phyloP scores from a whole-genome alignment of 2,113 vertebrate species.

The Craseonycteris thonglongyai region DNA sequence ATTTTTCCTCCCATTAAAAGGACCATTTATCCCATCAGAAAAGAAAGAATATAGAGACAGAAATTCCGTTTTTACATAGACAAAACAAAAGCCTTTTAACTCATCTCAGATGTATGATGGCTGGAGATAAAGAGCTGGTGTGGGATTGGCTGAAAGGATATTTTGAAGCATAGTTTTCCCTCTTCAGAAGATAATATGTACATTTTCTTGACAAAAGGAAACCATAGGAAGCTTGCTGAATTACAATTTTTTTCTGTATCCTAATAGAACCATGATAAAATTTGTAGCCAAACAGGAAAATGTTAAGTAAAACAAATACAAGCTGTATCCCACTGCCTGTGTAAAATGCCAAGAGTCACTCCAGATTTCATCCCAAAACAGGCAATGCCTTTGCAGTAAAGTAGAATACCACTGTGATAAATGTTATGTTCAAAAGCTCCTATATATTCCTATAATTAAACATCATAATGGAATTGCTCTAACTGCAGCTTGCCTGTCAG shows the following conservation, averaged over 20 bases:
- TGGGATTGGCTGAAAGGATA: neutral
- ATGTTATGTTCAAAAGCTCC: conserved; percentile 68
- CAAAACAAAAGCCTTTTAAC: conserved; percentile 15
- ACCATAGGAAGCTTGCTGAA: conserved; percentile 41
- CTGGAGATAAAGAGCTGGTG: neutral
- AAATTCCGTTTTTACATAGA: conserved; percentile 7
- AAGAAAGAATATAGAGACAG: conserved; percentile 8
- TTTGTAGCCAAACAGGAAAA: conserved; percentile 64
- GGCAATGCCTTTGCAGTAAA: conserved; percentile 56
- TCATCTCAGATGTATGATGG: neutral
- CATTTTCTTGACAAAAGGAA: conserved; percentile 34
- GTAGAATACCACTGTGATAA: conserved; percentile 66
- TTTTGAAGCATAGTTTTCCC: neutral
- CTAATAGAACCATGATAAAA: conserved; percentile 66
- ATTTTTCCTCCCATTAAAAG: conserved; percentile 36
- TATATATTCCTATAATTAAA: conserved; percentile 70
- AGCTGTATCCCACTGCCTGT: conserved; percentile 56
- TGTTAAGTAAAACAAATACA: conserved; percentile 68
- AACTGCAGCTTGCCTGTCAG: conserved; percentile 1
- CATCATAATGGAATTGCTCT: conserved; percentile 27
- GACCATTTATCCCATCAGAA: conserved; percentile 30
- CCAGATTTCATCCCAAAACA: conserved; percentile 64
- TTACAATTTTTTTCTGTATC: conserved; percentile 52
- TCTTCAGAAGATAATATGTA: neutral
- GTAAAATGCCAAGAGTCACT: conserved; percentile 66